These are phyloP conservation scores for Brotula barbata DNA, from an alignment of 2,797 vertebrate genomes.

Conservation along the genomic window DNA sequence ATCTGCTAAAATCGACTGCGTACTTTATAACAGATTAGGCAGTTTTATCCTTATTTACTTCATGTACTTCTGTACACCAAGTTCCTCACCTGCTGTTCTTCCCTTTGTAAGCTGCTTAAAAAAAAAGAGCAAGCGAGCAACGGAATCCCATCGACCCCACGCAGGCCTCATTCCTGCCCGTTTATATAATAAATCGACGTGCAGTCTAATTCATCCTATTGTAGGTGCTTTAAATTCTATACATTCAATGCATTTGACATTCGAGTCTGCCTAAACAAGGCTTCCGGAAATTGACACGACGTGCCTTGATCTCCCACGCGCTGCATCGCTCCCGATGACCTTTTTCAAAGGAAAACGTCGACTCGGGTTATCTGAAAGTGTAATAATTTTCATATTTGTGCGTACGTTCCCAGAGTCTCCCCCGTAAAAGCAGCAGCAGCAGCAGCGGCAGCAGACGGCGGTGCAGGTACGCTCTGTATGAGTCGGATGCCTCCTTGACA, in stretches of 20 bases:
- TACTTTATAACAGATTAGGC: too few species aligned
- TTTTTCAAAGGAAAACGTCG: slow-evolving; percentile 38
- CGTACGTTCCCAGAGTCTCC: slow-evolving; percentile 45
- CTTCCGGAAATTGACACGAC: too few species aligned
- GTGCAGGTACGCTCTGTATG: slow-evolving; percentile 55
- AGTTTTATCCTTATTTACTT: too few species aligned
- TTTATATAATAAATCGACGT: not conserved
- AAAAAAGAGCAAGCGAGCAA: not conserved
- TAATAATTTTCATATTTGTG: slow-evolving; percentile 33
- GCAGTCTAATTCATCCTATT: not conserved
- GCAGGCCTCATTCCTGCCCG: too few species aligned
- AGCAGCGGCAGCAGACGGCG: too few species aligned
- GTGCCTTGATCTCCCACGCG: slow-evolving; percentile 33
- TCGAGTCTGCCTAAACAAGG: slow-evolving; percentile 16
- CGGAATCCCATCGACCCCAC: not conserved
- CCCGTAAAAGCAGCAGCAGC: slow-evolving; percentile 59
- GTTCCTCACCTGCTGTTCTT: not conserved
- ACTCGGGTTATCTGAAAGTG: slow-evolving; percentile 40
- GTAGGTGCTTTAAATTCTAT: not conserved
- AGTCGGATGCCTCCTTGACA: slow-evolving; percentile 74
- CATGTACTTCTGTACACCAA: not conserved
- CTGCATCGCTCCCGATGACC: slow-evolving; percentile 33
- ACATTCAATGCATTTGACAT: not conserved
- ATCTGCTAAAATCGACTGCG: too few species aligned
- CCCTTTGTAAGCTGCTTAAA: not conserved